Conservation (phyloP, 2,797 vertebrate genomes). For the Typhlichthys eigenmanni region DNA sequence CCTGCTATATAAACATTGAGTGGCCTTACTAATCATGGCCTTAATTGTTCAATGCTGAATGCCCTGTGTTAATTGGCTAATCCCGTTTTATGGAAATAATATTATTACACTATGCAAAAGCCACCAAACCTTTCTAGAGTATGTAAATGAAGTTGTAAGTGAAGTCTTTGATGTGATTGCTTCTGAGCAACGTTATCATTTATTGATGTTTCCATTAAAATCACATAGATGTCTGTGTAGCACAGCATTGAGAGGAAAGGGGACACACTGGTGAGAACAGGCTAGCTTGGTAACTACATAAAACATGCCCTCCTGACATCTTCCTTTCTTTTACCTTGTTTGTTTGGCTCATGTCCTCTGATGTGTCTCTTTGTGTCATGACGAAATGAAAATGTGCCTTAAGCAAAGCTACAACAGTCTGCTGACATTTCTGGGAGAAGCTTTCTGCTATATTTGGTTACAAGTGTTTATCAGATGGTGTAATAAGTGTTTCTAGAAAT, state of each 20-base stretch:
- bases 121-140: slow-evolving; percentile 58
- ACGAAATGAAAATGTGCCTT: slow-evolving; percentile 16
- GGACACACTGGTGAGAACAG: slow-evolving; percentile 39
- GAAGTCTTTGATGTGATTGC: slow-evolving; percentile 82
- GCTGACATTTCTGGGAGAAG: slow-evolving; percentile 10
- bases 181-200: slow-evolving; percentile 84
- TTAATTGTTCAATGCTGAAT: slow-evolving; percentile 42
- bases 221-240: slow-evolving; percentile 61
- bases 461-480: slow-evolving; percentile 12
- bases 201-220: slow-evolving; percentile 88
- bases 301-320: slow-evolving; percentile 37
- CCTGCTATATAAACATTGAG: not conserved
- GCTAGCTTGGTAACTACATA: slow-evolving; percentile 36
- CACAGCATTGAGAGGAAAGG: slow-evolving; percentile 42
- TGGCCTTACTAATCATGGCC: slow-evolving; percentile 14
- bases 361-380: slow-evolving; percentile 1
- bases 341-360: slow-evolving; percentile 20
- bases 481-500: not conserved
- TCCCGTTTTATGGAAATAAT: slow-evolving; percentile 69
- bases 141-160: slow-evolving; percentile 74
- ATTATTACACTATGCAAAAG: slow-evolving; percentile 70
- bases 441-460: slow-evolving; percentile 8
- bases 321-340: slow-evolving; percentile 18
- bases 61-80: slow-evolving; percentile 66
- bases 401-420: slow-evolving; percentile 6